Evolutionary conservation across 2,888 invertebrate genomes (phyloP), one percentile per base, ranked within the genome.

Genomic region (Hyppa rectilinea): DNA sequence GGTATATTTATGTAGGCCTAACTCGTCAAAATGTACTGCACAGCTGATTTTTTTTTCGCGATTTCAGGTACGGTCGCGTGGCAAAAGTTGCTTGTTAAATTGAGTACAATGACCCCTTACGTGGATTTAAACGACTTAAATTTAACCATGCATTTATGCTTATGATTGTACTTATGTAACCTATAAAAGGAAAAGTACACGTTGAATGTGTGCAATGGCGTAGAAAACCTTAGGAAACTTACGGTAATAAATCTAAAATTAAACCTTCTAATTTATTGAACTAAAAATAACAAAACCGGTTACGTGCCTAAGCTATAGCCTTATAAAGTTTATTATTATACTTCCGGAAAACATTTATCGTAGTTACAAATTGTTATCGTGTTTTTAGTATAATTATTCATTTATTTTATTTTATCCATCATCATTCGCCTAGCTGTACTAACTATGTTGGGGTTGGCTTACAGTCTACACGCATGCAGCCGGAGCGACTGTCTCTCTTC

Each of bases 271-370:
- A 47, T n/a, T 73, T 20, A 43, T 29, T 26, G n/a, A 34, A 56
- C 38, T 58, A 56, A 61, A 47, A 36, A 62, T 49, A 62, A 7
- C 12, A 38, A 53, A 55, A 59, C 68, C 29, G 4, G 58, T 63
- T 60, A 17, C 0, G 2, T 23, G 17, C 23, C 2, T 55, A 20
- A 26, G 17, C 29, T 29, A 47, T 47, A 47, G 59, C 52, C 62
- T 49, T 59, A 52, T 10, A 36, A 20, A 49, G 10, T 40, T 65
- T 49, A 34, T 36, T 60, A 58, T 31, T 26, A 26, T n/a, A 56
- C 20, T 56, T 68, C 49, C 53, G 74, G 20, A 52, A 40, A 45
- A 29, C 23, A 38, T 23, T n/a, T 31, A 26, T 4, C 7, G 9
- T 55, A 38, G 5, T 36, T 38, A 50, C 7, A 45, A 23, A 36